These are phyloP conservation scores for Hololepta plana DNA, from an alignment of 2,888 invertebrate species.

Conservation along the genomic window DNA sequence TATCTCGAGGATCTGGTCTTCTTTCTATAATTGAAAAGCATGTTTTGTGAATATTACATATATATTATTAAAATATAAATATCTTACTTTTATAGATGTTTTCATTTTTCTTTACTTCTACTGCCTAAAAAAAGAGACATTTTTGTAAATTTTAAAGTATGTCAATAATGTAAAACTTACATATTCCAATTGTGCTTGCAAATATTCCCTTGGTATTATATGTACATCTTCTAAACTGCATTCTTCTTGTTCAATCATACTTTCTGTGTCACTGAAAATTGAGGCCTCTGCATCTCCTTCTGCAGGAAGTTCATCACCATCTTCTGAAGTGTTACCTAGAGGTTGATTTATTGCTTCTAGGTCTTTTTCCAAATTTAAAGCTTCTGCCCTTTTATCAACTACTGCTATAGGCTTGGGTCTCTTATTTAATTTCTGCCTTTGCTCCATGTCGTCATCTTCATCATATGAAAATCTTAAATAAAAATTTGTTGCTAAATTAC, in stretches of 20 bases:
- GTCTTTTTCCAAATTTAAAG: slow-evolving; percentile 17
- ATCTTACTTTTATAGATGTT: slow-evolving; percentile 18
- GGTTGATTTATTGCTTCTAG: slow-evolving; percentile 19
- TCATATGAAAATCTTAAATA: too few species aligned
- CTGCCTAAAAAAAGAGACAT: slow-evolving; percentile 15
- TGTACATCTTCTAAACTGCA: slow-evolving; percentile 12
- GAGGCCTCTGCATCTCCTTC: slow-evolving; percentile 4
- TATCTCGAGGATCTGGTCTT: slow-evolving; percentile 11
- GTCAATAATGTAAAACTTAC: slow-evolving; percentile 8
- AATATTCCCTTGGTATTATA: slow-evolving; percentile 11
- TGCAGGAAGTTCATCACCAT: slow-evolving; percentile 6
- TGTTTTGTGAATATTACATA: slow-evolving; percentile 4
- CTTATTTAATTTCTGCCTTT: slow-evolving; percentile 2
- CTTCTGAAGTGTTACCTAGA: slow-evolving; percentile 15
- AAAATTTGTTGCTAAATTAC: too few species aligned
- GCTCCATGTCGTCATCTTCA: slow-evolving; percentile 4
- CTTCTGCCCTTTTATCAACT: slow-evolving; percentile 5
- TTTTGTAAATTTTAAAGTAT: slow-evolving; percentile 5
- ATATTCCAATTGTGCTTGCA: slow-evolving; percentile 12
- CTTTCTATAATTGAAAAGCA: slow-evolving; percentile 12
- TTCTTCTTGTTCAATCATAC: too few species aligned
- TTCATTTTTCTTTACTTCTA: slow-evolving; percentile 16
- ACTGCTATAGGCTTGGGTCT: slow-evolving; percentile 5
- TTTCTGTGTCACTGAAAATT: too few species aligned
- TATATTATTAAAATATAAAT: slow-evolving; percentile 1